These are phyloP conservation scores for Tribolium madens DNA, from an alignment of 1,140 invertebrate genomes.

Conservation along the genomic window DNA sequence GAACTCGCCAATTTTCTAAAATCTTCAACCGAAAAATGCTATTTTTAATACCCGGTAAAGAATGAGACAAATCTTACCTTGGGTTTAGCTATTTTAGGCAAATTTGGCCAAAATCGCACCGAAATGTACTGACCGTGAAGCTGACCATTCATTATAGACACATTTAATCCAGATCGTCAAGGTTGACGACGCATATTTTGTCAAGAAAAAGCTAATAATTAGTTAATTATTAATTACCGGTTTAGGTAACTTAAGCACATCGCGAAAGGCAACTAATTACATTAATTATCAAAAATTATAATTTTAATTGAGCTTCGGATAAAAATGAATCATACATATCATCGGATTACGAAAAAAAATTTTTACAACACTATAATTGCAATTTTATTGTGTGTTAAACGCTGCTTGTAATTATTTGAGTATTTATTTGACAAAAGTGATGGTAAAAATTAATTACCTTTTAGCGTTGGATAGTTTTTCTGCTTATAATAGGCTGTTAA, in stretches of 20 bases:
- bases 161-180: not conserved
- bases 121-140: not conserved
- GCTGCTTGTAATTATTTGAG: not conserved
- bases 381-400: not conserved
- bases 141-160: not conserved
- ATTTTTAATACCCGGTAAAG: conserved; percentile 16
- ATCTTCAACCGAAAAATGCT: not conserved
- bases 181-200: not conserved
- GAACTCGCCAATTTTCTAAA: conserved; percentile 24
- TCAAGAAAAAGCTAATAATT: not conserved
- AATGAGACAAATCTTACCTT: not conserved
- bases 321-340: not conserved
- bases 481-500: not conserved
- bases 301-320: not conserved
- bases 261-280: not conserved
- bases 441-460: not conserved
- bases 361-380: not conserved
- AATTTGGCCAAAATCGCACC: not conserved
- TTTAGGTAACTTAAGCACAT: not conserved
- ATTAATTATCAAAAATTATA: not conserved
- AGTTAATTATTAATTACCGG: not conserved
- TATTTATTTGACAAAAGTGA: not conserved
- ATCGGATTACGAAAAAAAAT: not conserved
- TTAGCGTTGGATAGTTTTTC: not conserved
- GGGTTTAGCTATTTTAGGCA: not conserved